Base-by-base conservation (phyloP, 2,113 vertebrate genomes). In the Spizaetus ornatus region DNA sequence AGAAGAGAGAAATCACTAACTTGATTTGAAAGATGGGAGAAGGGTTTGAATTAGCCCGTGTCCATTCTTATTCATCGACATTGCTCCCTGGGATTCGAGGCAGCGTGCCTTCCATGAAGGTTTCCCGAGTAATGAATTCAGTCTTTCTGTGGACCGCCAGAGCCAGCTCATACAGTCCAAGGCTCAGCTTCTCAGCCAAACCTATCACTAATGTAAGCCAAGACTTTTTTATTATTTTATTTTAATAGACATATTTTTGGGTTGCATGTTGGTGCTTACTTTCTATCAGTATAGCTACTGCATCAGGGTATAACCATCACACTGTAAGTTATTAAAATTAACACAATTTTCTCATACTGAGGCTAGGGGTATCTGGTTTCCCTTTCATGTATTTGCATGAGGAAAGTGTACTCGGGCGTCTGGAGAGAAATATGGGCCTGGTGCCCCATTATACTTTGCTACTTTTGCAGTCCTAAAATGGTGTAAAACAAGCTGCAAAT, bases 1-100 rank as follows among this genome's bases (percentile, higher is more conserved):
- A 86, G 94, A 94, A 86, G 27, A 93, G 86, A 94, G 91, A 71
- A 92, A 95, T 88, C 76, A 11, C 94, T 95, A 95, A 95, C 90
- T 56, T 93, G 90, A 93, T 97, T 34, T 96, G 94, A 95, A 96
- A 93, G 97, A 47, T 95, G 83, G 80, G 70, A 96, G 92, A 94
- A 93, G 82, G 82, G 96, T 93, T 96, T 96, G 93, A 94, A 94
- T 97, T 97, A 97, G 87, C 45, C 58, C 7, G 0, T 66, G 92
- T 94, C 96, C 85, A 15, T 90, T 94, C 92, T 55, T 86, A 95
- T 95, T 88, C 90, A 79, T 87, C 4, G 1, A 34, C 7, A 3
- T 17, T 34, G 42, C 65, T 94, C 73, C 61, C 48, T 79, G 88
- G 77, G 83, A 93, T 92, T 89, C 0, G 0, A 97, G 88, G 83